Conservation (phyloP, 2,797 vertebrate species). For the Delichon dasypus region DNA sequence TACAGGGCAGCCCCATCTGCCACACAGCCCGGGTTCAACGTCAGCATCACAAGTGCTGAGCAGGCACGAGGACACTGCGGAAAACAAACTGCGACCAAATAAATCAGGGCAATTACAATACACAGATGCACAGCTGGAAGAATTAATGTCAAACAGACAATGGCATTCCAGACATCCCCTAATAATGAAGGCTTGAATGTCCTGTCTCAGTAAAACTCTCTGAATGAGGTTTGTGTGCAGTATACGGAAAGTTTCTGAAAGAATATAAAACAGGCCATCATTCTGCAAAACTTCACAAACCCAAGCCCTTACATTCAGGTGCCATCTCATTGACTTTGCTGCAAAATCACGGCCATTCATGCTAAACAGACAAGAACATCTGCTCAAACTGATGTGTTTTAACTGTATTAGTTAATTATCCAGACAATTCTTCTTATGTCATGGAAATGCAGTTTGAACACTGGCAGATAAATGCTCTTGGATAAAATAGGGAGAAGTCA, state of each 20-base stretch:
- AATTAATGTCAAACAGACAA: neutral
- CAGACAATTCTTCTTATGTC: neutral
- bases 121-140: neutral
- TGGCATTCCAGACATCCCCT: neutral
- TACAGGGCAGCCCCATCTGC: neutral
- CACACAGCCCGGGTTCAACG: neutral
- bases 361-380: neutral
- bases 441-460: neutral
- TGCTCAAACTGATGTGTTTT: neutral
- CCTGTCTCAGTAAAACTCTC: neutral
- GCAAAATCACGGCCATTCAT: neutral
- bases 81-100: neutral
- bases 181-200: neutral
- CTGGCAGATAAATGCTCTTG: neutral
- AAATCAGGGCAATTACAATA: neutral
- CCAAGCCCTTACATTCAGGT: neutral
- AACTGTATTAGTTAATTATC: neutral
- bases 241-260: neutral
- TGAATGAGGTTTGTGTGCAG: neutral
- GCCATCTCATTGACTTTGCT: neutral
- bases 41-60: accelerated
- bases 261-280: neutral
- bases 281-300: neutral
- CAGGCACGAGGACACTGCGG: neutral
- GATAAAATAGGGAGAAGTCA: neutral